phyloP scores from a whole-genome alignment of 2,797 vertebrate genomes.

The Neosalanx taihuensis region DNA sequence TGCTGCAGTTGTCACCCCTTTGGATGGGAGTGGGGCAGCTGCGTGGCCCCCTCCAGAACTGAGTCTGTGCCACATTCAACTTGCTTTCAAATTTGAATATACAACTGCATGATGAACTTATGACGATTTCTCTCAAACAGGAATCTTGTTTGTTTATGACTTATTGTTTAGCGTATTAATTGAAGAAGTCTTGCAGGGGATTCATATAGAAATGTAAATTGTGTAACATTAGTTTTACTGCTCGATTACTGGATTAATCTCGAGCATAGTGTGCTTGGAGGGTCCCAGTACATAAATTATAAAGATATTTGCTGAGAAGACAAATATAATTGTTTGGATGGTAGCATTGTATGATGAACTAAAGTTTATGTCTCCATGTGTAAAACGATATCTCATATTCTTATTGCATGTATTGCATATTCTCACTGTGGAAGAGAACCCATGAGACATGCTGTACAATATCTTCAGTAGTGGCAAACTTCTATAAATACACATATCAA shows the following conservation, averaged over 20 bases:
- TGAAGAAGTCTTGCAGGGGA: neutral
- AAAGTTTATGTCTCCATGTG: too few relatives aligned
- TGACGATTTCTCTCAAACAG: too few relatives aligned
- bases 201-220: constrained; percentile 30
- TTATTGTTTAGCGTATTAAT: too few relatives aligned
- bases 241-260: constrained; percentile 1
- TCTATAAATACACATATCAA: too few relatives aligned
- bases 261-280: neutral
- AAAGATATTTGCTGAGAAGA: too few relatives aligned
- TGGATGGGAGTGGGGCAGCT: constrained; percentile 60
- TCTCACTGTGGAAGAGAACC: too few relatives aligned
- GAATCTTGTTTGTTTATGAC: too few relatives aligned
- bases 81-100: too few relatives aligned
- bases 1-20: constrained; percentile 68
- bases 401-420: too few relatives aligned
- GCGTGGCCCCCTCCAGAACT: constrained; percentile 48
- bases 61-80: constrained; percentile 33
- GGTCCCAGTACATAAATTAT: neutral
- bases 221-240: constrained; percentile 7
- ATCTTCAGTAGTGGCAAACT: too few relatives aligned
- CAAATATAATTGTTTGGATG: neutral
- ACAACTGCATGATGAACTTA: too few relatives aligned
- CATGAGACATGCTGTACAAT: too few relatives aligned
- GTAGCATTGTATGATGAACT: neutral
- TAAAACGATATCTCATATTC: neutral